Conservation (phyloP, 2,888 invertebrate genomes). For the Polyommatus icarus region DNA sequence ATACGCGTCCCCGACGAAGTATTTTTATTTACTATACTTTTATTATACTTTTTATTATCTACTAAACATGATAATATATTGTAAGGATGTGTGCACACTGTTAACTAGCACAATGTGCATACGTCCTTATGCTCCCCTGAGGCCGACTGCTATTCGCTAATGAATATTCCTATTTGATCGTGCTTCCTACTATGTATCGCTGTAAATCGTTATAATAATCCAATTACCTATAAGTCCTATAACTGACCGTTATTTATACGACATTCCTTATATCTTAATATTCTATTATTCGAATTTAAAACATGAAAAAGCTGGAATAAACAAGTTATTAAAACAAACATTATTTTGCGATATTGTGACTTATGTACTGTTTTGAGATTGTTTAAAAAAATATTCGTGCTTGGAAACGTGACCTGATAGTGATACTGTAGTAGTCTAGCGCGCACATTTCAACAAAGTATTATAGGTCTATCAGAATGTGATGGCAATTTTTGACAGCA, state of each 20-base stretch:
- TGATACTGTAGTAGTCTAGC: too few relatives aligned
- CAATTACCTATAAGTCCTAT: constrained; percentile 7
- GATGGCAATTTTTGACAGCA: too few relatives aligned
- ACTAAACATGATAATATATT: not conserved
- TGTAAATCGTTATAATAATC: constrained; percentile 14
- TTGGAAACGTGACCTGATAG: too few relatives aligned
- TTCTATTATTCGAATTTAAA: not conserved
- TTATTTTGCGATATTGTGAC: too few relatives aligned
- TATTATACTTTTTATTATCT: not conserved
- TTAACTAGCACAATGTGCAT: not conserved
- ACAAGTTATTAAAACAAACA: not conserved
- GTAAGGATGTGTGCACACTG: not conserved
- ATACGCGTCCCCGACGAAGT: too few relatives aligned
- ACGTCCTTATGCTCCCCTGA: constrained; percentile 38
- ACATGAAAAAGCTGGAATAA: not conserved
- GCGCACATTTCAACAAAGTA: too few relatives aligned
- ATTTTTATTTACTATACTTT: too few relatives aligned
- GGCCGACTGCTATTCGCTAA: constrained; percentile 44
- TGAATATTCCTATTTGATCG: constrained; percentile 45
- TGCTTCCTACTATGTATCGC: constrained; percentile 44
- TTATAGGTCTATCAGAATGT: too few relatives aligned
- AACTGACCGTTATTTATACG: not conserved
- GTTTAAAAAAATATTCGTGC: too few relatives aligned
- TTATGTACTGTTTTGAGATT: too few relatives aligned
- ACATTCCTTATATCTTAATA: not conserved